phyloP scores from a whole-genome alignment of 2,113 vertebrate species.

The Vulpes vulpes region DNA sequence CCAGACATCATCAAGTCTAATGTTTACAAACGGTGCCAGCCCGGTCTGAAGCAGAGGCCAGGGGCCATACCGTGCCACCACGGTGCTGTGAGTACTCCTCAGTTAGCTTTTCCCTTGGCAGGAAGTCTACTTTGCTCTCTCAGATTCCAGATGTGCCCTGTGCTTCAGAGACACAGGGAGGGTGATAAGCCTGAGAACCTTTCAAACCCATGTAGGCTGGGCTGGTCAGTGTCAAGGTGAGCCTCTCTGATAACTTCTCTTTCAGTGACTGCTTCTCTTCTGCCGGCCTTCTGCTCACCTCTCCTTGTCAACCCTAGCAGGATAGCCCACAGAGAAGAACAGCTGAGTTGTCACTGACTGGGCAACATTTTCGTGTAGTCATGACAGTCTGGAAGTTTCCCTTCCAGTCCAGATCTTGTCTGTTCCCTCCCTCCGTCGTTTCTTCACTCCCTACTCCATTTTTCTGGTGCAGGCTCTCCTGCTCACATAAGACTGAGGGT shows the following conservation, averaged over 20 bases:
- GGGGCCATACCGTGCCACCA: not conserved
- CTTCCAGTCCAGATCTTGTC: not conserved
- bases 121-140: not conserved
- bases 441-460: too few species aligned
- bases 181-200: not conserved
- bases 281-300: not conserved
- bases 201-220: not conserved
- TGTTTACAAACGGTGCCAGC: slow-evolving; percentile 79
- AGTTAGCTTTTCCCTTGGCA: not conserved
- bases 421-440: not conserved
- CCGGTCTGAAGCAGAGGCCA: not conserved
- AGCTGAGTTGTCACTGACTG: not conserved
- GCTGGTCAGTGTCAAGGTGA: not conserved
- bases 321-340: not conserved
- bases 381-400: not conserved
- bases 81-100: slow-evolving; percentile 70
- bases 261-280: not conserved
- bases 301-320: not conserved
- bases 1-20: slow-evolving; percentile 65
- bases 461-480: not conserved
- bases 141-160: not conserved
- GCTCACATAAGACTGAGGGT: not conserved
- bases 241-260: not conserved
- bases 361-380: not conserved
- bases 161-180: not conserved